These are phyloP conservation scores for Furcifer pardalis DNA, from an alignment of 2,797 vertebrate species.

Conservation along the genomic window DNA sequence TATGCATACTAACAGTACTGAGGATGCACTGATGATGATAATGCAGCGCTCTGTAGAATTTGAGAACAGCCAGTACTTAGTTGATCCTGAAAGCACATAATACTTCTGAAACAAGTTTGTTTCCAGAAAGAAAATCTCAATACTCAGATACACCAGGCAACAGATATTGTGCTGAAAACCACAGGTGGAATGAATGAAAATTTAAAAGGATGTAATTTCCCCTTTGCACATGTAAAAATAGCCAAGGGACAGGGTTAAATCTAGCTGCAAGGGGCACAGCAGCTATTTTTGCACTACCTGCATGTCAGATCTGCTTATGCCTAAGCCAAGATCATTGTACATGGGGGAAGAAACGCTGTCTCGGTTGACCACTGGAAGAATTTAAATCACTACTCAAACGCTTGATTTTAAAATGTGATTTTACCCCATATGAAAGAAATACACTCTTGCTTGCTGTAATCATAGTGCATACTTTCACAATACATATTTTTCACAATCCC, in stretches of 20 bases:
- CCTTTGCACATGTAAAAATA: not conserved
- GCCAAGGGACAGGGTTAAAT: not conserved
- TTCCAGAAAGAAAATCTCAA: not conserved
- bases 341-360: constrained; percentile 12
- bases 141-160: not conserved
- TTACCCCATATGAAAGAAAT: not conserved
- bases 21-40: too few relatives aligned
- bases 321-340: constrained; percentile 11
- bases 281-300: not conserved
- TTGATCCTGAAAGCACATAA: not conserved
- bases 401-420: too few relatives aligned
- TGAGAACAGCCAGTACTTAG: accelerated
- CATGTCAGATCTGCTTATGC: not conserved
- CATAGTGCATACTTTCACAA: too few relatives aligned
- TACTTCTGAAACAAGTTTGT: not conserved
- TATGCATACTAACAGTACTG: not conserved
- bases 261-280: not conserved
- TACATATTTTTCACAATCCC: too few relatives aligned
- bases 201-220: not conserved
- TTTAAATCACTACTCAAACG: too few relatives aligned
- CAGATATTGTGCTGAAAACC: not conserved
- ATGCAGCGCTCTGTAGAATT: not conserved
- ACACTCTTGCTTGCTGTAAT: too few relatives aligned
- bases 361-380: not conserved
- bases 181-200: too few relatives aligned